A percentile compares a stretch with the other conserved stretches of the same genome.
phyloP scores from a whole-genome alignment of 2,113 vertebrate genomes.

The Spheniscus mendiculus region DNA sequence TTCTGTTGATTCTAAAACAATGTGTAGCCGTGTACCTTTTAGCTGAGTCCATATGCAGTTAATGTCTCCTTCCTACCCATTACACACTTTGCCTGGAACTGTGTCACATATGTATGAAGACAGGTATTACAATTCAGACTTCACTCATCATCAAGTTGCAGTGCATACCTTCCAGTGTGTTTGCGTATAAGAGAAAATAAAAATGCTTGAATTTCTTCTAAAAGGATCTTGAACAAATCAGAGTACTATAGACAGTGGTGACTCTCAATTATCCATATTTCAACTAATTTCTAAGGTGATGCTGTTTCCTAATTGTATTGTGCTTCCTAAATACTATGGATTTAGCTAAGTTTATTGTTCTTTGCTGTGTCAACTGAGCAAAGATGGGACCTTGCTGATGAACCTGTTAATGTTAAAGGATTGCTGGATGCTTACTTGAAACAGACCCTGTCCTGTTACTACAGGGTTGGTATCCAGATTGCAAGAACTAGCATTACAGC shows the following conservation, averaged over 20 bases:
- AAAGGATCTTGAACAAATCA: neutral
- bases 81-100: neutral
- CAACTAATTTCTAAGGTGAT: neutral
- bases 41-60: neutral
- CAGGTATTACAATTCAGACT: neutral
- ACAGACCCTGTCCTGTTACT: neutral
- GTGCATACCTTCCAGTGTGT: neutral
- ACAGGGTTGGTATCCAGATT: neutral
- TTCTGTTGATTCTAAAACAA: neutral
- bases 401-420: neutral
- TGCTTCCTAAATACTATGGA: neutral
- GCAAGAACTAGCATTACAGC: neutral
- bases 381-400: neutral
- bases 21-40: neutral
- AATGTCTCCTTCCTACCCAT: neutral
- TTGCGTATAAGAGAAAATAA: neutral
- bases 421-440: neutral
- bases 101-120: neutral
- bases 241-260: neutral
- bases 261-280: neutral
- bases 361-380: neutral
- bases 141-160: neutral
- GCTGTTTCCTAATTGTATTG: neutral
- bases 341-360: neutral
- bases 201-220: neutral